phyloP scores from a whole-genome alignment of 2,113 vertebrate genomes.

The Heterochromis multidens region DNA sequence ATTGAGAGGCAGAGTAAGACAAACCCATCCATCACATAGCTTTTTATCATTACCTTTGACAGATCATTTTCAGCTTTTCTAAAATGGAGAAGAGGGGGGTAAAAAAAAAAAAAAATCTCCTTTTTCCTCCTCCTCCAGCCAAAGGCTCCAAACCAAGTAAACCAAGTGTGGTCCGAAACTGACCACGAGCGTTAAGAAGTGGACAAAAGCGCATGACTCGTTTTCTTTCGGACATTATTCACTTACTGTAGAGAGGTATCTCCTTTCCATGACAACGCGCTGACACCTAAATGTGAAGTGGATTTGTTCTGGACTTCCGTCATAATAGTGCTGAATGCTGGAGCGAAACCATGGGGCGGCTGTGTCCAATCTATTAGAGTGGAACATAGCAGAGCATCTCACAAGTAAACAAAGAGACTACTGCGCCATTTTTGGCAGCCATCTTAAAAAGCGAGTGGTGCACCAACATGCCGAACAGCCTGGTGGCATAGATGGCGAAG shows the following conservation, averaged over 20 bases:
- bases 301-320: conserved; percentile 68
- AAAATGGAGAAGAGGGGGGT: background rate
- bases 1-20: conserved; percentile 54
- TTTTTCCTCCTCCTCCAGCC: conserved; percentile 1
- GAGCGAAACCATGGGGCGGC: conserved; percentile 32
- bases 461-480: background rate
- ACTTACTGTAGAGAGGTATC: conserved; percentile 62
- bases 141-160: conserved; percentile 12
- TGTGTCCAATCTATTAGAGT: conserved; percentile 67
- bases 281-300: conserved; percentile 57
- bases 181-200: conserved; percentile 34
- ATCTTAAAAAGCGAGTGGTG: conserved; percentile 50
- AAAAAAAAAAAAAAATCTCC: background rate
- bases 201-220: conserved; percentile 39
- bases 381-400: conserved; percentile 48
- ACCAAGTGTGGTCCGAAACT: conserved; percentile 44
- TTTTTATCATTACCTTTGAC: conserved; percentile 70
- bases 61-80: conserved; percentile 65
- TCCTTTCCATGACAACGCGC: conserved; percentile 53
- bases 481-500: background rate
- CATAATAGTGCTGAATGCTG: conserved; percentile 51
- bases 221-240: conserved; percentile 43
- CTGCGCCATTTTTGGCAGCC: conserved; percentile 60
- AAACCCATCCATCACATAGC: conserved; percentile 67
- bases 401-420: conserved; percentile 57